Evolutionary conservation across 2,797 vertebrate species (phyloP), one percentile per base, ranked within the genome.

Genomic region (Synaphobranchus kaupii): DNA sequence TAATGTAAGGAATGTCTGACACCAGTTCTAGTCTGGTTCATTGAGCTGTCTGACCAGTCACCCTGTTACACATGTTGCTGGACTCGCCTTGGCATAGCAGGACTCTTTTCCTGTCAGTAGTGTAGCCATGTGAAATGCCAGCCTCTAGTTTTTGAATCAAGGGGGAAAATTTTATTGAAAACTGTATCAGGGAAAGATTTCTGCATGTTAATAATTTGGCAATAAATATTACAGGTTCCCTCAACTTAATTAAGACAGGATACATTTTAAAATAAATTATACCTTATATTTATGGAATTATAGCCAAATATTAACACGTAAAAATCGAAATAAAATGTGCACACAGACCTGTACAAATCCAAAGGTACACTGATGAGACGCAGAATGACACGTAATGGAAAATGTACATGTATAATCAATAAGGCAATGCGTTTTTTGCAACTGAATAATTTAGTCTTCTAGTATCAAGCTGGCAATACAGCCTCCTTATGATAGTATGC

Each of bases 1-100:
- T 76, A 76, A 76, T 44, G 5, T 44, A 22, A 17, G 73, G 31
- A 47, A 20, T 76, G 73, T 76, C 39, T 76, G 73, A 20, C 31
- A 76, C 34, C 73, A 76, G 68, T 76, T 76, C 34, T 44, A 39
- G 73, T 44, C 73, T 76, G 73, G 73, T 44, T 44, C 73, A 76
- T 39, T 76, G 34, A 76, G 20, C 39, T 76, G 73, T 44, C 73
- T 39, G 73, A 44, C 73, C 31, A 44, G 15, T 44, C 34, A 76
- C 39, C 73, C 73, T 76, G 73, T 12, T 76, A 76, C 39, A 44
- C 44, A 34, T 44, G 73, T 76, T 44, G n/a, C 4, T 39, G 68
- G 31, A 34, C 68, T 44, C 20, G 73, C 34, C 73, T 34, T 71
- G 20, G 34, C 4, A 76, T 76, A 39, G 13, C 34, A 76, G 39